Evolutionary conservation across 2,113 vertebrate species (phyloP).

Genomic region (Dolichallabes microphthalmus): DNA sequence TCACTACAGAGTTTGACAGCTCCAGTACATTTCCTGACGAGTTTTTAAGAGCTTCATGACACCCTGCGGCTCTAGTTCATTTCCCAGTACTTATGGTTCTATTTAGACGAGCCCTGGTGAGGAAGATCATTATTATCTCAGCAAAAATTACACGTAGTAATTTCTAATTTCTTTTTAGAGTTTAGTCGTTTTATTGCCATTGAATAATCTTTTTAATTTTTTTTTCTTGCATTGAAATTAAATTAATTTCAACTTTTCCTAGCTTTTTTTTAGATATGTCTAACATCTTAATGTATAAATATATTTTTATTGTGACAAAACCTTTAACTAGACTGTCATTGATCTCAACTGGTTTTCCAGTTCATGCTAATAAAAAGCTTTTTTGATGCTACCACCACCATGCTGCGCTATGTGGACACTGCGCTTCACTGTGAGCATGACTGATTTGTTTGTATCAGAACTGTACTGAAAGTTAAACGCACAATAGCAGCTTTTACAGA

Average conservation of each 20-base stretch:
- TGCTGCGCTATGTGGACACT: neutral
- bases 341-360: neutral
- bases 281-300: neutral
- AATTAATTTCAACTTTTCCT: neutral
- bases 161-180: neutral
- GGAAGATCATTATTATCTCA: neutral
- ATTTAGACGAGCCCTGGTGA: neutral
- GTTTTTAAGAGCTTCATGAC: neutral
- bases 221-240: neutral
- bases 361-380: neutral
- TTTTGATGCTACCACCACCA: neutral
- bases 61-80: neutral
- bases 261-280: neutral
- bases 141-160: neutral
- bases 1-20: neutral
- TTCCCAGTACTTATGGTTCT: neutral
- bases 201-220: neutral
- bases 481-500: too few species aligned
- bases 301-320: neutral
- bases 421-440: neutral
- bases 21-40: neutral
- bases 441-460: neutral
- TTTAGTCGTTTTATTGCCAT: neutral
- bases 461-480: neutral
- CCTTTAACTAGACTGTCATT: neutral